Evolutionary conservation across 2,113 vertebrate genomes (phyloP).

Genomic region (Murina feae): DNA sequence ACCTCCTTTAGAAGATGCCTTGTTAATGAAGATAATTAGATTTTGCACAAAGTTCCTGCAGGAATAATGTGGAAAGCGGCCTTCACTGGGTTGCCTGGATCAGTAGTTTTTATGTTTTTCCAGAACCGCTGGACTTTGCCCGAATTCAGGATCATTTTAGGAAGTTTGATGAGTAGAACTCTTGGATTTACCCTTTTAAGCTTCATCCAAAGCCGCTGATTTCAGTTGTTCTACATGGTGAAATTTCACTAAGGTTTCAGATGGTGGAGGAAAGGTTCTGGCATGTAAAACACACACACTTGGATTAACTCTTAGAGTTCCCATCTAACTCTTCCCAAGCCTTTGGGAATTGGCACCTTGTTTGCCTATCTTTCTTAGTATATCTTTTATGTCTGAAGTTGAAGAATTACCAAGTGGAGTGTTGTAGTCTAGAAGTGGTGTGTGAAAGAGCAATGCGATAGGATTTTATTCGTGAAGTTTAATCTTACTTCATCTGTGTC

Average conservation of each 20-base stretch:
- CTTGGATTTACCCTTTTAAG: background rate
- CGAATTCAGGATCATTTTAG: background rate
- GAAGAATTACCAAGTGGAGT: background rate
- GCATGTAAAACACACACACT: background rate
- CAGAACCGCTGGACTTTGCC: background rate
- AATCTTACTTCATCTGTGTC: background rate
- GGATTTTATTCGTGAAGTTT: background rate
- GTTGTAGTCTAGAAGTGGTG: background rate
- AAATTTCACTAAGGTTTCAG: constrained; percentile 1
- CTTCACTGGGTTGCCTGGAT: background rate
- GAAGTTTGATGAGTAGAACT: background rate
- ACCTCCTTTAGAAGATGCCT: background rate
- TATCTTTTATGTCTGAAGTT: background rate
- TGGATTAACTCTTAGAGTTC: background rate
- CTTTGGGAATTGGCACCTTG: background rate
- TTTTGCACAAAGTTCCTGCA: background rate
- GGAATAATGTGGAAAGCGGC: background rate
- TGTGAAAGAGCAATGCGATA: background rate
- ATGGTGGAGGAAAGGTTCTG: background rate
- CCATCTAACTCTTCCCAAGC: background rate
- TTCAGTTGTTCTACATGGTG: background rate
- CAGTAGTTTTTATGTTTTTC: background rate
- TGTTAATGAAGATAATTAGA: background rate
- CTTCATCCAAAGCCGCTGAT: background rate
- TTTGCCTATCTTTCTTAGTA: background rate